Evolutionary conservation across 2,113 vertebrate genomes (phyloP).

Genomic region (Ceyx cyanopectus): DNA sequence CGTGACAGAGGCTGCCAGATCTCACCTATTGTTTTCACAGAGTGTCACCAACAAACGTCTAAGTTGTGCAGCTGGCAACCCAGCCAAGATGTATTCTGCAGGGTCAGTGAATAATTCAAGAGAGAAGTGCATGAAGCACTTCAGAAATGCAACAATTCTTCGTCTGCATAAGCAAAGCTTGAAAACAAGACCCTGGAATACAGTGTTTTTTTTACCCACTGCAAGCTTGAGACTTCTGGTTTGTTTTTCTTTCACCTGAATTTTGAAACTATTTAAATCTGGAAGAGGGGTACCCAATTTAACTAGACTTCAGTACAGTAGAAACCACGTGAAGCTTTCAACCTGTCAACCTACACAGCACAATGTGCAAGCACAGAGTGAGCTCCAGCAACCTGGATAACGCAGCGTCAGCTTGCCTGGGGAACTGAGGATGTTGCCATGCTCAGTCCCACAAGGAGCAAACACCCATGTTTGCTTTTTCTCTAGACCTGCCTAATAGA

Average conservation of each 20-base stretch:
- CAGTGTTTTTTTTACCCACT: not conserved
- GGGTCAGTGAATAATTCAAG: slow-evolving; percentile 1
- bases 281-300: not conserved
- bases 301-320: not conserved
- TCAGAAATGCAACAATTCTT: not conserved
- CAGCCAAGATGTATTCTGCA: slow-evolving; percentile 10
- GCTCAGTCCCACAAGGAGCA: not conserved
- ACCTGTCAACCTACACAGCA: not conserved
- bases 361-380: not conserved
- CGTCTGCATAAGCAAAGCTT: slow-evolving; percentile 6
- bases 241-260: slow-evolving; percentile 5
- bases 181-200: not conserved
- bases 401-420: not conserved
- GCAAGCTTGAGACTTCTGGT: not conserved
- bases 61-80: not conserved
- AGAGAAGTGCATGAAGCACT: not conserved
- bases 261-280: not conserved
- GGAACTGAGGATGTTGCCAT: not conserved
- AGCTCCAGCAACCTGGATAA: not conserved
- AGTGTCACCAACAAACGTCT: not conserved
- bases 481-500: not conserved
- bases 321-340: not conserved
- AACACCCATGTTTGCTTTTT: not conserved
- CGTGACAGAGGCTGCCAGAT: not conserved
- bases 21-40: slow-evolving; percentile 14